Conservation (phyloP, 2,888 invertebrate genomes). For the Sylvicola fuscatus region DNA sequence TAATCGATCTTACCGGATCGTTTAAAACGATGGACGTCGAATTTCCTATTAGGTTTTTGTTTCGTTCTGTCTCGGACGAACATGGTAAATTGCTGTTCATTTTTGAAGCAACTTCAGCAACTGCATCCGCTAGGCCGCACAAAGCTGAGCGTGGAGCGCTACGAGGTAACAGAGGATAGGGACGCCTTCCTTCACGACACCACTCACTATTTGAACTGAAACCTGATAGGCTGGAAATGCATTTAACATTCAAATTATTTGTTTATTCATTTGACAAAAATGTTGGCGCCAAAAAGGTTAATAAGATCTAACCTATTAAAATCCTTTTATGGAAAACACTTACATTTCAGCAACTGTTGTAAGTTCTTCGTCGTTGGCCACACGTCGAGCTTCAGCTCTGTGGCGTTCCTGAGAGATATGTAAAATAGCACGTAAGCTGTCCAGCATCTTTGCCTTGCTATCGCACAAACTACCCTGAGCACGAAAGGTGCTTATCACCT, state of each 20-base stretch:
- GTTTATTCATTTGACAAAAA: neutral
- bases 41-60: conserved; percentile 9
- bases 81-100: conserved; percentile 37
- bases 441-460: conserved; percentile 64
- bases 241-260: conserved; percentile 3
- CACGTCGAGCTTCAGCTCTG: conserved; percentile 77
- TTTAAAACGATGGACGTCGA: conserved; percentile 14
- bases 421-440: conserved; percentile 59
- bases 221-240: conserved; percentile 34
- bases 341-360: conserved; percentile 80
- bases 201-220: conserved; percentile 53
- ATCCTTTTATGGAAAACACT: conserved; percentile 19
- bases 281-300: conserved; percentile 3
- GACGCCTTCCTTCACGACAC: conserved; percentile 70
- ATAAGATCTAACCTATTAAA: conserved; percentile 2
- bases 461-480: conserved; percentile 77
- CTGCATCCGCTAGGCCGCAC: conserved; percentile 62
- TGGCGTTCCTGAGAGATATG: conserved; percentile 83
- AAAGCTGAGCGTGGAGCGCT: conserved; percentile 71
- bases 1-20: conserved; percentile 19
- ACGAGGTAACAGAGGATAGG: conserved; percentile 64
- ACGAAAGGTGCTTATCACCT: conserved; percentile 73
- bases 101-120: conserved; percentile 39
- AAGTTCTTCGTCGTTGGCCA: conserved; percentile 77
- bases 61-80: conserved; percentile 25